These are phyloP conservation scores for Octonoba sinensis DNA, from an alignment of 2,888 invertebrate species.

Conservation along the genomic window DNA sequence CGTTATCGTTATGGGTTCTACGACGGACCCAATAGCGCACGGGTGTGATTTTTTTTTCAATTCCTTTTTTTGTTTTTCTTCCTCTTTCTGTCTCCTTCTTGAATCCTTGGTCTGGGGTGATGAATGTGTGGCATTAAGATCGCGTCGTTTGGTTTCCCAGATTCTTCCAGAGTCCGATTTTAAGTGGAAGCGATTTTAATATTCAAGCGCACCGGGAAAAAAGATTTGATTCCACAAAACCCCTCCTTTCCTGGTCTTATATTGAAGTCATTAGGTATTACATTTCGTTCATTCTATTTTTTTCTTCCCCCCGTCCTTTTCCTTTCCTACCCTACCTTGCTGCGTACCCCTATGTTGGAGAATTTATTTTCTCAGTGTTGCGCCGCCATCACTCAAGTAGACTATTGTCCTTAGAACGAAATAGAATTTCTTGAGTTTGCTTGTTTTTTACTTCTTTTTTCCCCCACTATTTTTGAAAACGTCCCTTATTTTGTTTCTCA, in stretches of 20 bases:
- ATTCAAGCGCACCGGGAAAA: slow-evolving; percentile 51
- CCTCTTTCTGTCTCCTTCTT: slow-evolving; percentile 3
- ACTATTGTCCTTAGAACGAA: slow-evolving; percentile 21
- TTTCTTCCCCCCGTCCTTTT: slow-evolving; percentile 7
- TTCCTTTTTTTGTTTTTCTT: slow-evolving; percentile 29
- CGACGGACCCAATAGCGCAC: slow-evolving; percentile 22
- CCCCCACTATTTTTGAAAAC: not conserved
- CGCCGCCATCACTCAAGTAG: slow-evolving; percentile 52
- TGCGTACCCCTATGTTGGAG: slow-evolving; percentile 2
- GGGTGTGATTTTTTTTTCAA: slow-evolving; percentile 43
- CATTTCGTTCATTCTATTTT: slow-evolving; percentile 45
- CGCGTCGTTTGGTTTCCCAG: slow-evolving; percentile 56
- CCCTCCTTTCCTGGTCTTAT: slow-evolving; percentile 37
- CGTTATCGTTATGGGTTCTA: slow-evolving; percentile 58
- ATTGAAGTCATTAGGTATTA: slow-evolving; percentile 64
- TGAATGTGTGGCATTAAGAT: slow-evolving; percentile 60
- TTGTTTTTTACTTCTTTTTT: slow-evolving; percentile 5
- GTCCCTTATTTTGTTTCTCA: not conserved
- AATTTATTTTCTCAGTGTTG: slow-evolving; percentile 58
- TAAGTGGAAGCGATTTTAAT: slow-evolving; percentile 63
- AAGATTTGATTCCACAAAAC: slow-evolving; percentile 45
- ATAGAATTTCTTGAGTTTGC: slow-evolving; percentile 43
- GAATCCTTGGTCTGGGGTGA: slow-evolving; percentile 45
- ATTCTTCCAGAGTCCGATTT: slow-evolving; percentile 61
- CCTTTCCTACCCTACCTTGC: slow-evolving; percentile 14